Evolutionary conservation across 1,140 invertebrate species (phyloP).

Genomic region (Papilio dardanus): DNA sequence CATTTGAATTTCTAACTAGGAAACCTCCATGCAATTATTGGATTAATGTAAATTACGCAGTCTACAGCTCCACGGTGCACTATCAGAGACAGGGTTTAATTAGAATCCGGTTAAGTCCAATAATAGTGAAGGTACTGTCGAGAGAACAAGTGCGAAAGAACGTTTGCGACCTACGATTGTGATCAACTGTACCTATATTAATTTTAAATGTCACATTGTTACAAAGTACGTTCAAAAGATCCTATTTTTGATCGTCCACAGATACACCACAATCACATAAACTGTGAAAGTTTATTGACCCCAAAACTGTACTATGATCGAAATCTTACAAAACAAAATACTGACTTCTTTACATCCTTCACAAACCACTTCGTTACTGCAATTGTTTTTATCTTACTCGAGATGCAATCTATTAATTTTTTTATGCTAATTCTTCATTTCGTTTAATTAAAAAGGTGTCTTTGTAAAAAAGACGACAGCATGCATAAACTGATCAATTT

Average conservation of each 20-base stretch:
- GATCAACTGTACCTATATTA: not conserved
- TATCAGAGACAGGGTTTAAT: conserved; percentile 80
- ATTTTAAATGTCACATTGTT: no score
- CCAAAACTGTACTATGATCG: no score
- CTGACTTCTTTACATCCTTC: not conserved
- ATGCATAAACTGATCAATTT: conserved; percentile 26
- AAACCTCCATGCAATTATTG: conserved; percentile 96
- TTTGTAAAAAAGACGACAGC: not conserved
- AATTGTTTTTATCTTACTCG: not conserved
- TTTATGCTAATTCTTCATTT: conserved; percentile 20
- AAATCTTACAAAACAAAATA: no score
- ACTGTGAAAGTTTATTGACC: no score
- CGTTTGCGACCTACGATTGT: not conserved
- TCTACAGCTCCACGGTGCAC: conserved; percentile 85
- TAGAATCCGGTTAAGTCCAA: conserved; percentile 81
- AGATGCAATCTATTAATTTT: not conserved
- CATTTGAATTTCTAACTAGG: conserved; percentile 96
- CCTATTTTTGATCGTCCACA: no score
- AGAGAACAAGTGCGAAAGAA: conserved; percentile 36
- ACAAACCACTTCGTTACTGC: not conserved
- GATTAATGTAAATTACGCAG: conserved; percentile 96
- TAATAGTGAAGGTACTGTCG: conserved; percentile 60
- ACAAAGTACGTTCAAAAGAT: no score
- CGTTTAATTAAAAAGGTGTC: conserved; percentile 23
- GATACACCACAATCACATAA: no score